A percentile compares a stretch with the other conserved stretches of the same genome.
phyloP scores from a whole-genome alignment of 92 coral and sea anemone species.

The Epizoanthus fatuus region DNA sequence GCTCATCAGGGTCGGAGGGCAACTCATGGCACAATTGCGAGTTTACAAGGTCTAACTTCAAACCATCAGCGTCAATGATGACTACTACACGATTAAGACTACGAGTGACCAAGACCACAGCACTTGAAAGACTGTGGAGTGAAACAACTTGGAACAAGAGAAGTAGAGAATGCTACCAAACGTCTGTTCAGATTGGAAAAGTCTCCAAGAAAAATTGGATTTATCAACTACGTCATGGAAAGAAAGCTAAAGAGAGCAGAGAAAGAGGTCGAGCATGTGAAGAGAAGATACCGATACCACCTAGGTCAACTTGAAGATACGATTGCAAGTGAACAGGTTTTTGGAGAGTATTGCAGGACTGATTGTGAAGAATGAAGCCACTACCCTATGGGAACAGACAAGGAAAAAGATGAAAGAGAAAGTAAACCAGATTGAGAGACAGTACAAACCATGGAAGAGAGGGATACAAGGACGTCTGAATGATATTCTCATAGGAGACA shows the following conservation, averaged over 20 bases:
- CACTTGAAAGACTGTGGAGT: background rate
- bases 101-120: background rate
- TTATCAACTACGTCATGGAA: background rate
- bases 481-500: background rate
- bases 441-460: slow-evolving; percentile 30
- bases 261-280: background rate
- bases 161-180: slow-evolving; percentile 3
- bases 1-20: too few relatives aligned
- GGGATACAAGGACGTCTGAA: background rate
- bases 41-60: too few relatives aligned
- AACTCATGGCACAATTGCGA: too few relatives aligned
- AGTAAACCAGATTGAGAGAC: background rate
- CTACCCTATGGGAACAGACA: background rate
- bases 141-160: slow-evolving; percentile 2
- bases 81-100: background rate
- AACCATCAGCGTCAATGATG: background rate
- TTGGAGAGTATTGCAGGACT: background rate
- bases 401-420: slow-evolving; percentile 15
- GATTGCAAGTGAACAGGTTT: background rate
- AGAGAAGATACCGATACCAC: background rate
- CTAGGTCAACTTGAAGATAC: background rate
- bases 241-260: background rate
- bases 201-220: background rate
- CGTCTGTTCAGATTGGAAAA: background rate
- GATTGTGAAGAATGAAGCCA: background rate